Percentiles rank a stretch among this genome's conserved stretches.
Evolutionary conservation across 2,888 invertebrate species (phyloP).

Genomic region (Drosophila recens): DNA sequence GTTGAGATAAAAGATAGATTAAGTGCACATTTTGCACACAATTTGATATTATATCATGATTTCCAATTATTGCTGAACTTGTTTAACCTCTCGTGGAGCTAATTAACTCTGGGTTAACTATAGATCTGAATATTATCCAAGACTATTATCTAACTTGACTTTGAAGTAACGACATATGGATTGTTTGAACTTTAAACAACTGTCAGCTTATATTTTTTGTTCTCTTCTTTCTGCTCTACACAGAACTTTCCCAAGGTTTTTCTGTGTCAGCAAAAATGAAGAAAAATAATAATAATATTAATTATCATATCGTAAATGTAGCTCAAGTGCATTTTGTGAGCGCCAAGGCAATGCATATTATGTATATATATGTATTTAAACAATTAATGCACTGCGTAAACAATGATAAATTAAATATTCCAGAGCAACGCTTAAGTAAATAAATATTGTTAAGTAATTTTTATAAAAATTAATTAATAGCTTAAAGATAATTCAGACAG

Average conservation of each 20-base stretch:
- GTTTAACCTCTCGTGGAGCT: neutral
- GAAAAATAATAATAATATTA: neutral
- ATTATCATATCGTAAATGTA: conserved; percentile 9
- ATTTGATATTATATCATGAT: conserved; percentile 1
- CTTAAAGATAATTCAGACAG: neutral
- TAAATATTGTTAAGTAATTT: conserved; percentile 16
- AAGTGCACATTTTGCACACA: neutral
- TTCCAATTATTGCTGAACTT: neutral
- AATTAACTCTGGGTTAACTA: conserved; percentile 3
- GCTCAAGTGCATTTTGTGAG: conserved; percentile 27
- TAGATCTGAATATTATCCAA: neutral
- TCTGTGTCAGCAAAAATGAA: conserved; percentile 28
- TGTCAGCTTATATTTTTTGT: neutral
- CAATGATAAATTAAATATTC: conserved; percentile 12
- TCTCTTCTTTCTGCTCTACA: neutral
- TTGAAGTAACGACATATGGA: neutral
- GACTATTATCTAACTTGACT: neutral
- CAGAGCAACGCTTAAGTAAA: conserved; percentile 14
- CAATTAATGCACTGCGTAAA: conserved; percentile 14
- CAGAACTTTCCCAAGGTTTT: conserved; percentile 25
- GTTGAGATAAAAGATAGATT: neutral
- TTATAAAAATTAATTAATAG: conserved; percentile 12
- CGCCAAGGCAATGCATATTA: conserved; percentile 29
- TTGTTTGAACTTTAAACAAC: neutral
- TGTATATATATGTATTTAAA: neutral